phyloP scores from a whole-genome alignment of 2,797 vertebrate genomes.

The Sebastiscus tertius region DNA sequence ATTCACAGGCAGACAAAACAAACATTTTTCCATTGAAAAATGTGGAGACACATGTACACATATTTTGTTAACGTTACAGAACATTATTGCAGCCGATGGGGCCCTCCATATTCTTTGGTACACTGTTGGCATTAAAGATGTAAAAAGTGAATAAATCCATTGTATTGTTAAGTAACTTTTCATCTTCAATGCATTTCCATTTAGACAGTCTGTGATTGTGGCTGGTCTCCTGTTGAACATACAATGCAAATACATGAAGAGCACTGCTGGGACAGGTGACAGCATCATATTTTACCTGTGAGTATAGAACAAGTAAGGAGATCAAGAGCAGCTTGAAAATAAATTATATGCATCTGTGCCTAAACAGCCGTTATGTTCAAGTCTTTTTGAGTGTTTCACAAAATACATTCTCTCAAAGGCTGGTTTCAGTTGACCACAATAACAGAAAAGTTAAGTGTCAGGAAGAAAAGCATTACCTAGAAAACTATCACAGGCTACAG shows the following conservation, averaged over 20 bases:
- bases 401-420: constrained; percentile 84
- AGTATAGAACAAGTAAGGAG: constrained; percentile 60
- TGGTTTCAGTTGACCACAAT: constrained; percentile 66
- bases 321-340: constrained; percentile 81
- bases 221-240: constrained; percentile 39
- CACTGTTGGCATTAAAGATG: constrained; percentile 50
- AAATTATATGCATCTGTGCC: constrained; percentile 80
- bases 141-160: constrained; percentile 21
- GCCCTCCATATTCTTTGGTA: constrained; percentile 62
- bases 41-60: constrained; percentile 46
- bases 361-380: constrained; percentile 78
- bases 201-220: constrained; percentile 43
- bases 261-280: constrained; percentile 56
- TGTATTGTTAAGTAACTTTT: constrained; percentile 21
- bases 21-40: constrained; percentile 41
- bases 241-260: constrained; percentile 49
- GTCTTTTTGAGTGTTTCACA: constrained; percentile 82
- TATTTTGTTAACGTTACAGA: constrained; percentile 46
- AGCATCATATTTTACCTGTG: constrained; percentile 55
- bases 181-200: constrained; percentile 50
- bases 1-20: constrained; percentile 68
- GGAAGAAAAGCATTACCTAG: constrained; percentile 17
- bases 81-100: constrained; percentile 59
- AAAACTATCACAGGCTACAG: constrained; percentile 26
- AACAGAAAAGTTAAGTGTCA: constrained; percentile 36